Evolutionary conservation across 2,888 invertebrate genomes (phyloP).

Genomic region (Itoplectis maculator): DNA sequence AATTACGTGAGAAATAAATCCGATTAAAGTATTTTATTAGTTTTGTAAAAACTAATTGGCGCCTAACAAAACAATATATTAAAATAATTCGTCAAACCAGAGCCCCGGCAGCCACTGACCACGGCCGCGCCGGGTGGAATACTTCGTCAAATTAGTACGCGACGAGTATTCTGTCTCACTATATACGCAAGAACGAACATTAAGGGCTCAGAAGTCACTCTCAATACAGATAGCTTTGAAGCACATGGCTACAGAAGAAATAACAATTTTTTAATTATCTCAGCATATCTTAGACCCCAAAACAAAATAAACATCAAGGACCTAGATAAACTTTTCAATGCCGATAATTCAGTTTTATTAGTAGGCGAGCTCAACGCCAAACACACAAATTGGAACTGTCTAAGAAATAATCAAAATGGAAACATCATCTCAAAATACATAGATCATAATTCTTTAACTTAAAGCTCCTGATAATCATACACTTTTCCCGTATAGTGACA

Average conservation of each 20-base stretch:
- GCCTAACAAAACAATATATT: no score
- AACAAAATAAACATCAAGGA: neutral
- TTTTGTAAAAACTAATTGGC: no score
- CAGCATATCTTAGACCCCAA: constrained; percentile 59
- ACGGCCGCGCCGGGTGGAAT: no score
- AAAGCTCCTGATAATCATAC: constrained; percentile 68
- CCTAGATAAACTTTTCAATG: constrained; percentile 9
- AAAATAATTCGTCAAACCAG: no score
- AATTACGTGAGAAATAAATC: no score
- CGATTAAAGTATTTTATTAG: no score
- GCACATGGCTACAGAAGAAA: neutral
- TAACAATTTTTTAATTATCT: neutral
- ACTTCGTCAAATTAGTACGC: no score
- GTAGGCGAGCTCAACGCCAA: constrained; percentile 71
- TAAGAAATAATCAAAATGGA: constrained; percentile 67
- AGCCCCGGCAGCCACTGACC: no score
- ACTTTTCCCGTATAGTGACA: constrained; percentile 66
- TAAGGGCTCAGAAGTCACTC: neutral
- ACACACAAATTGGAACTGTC: constrained; percentile 69
- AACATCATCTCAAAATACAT: constrained; percentile 56
- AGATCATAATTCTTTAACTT: constrained; percentile 56
- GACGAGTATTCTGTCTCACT: no score
- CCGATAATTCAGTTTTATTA: constrained; percentile 60
- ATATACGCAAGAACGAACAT: constrained; percentile 25
- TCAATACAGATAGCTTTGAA: neutral